A percentile compares a stretch with the other conserved stretches of the same genome.
These are phyloP conservation scores for Amaurobius ferox DNA, from an alignment of 2,888 invertebrate genomes.

Conservation along the genomic window DNA sequence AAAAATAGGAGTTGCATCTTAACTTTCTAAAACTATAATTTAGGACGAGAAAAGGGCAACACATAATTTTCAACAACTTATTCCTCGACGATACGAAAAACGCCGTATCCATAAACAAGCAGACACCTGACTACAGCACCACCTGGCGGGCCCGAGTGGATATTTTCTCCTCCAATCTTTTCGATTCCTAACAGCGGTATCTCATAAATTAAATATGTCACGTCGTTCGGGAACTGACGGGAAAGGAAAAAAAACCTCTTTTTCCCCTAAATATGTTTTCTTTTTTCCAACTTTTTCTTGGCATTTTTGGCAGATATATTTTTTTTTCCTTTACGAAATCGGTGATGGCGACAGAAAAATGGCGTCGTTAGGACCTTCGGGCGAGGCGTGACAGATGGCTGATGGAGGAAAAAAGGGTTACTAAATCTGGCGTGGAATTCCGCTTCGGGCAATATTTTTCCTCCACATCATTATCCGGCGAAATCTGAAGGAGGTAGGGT, in stretches of 20 bases:
- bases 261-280: constrained; percentile 4
- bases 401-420: constrained; percentile 4
- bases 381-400: constrained; percentile 65
- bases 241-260: neutral
- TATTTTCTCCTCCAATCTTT: neutral
- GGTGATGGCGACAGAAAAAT: constrained; percentile 60
- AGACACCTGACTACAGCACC: constrained; percentile 7
- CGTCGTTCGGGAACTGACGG: constrained; percentile 46
- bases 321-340: constrained; percentile 42
- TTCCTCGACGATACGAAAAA: neutral
- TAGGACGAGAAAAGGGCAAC: too few species aligned
- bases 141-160: neutral
- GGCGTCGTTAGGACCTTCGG: constrained; percentile 59
- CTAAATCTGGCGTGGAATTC: neutral
- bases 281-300: neutral
- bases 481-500: too few species aligned
- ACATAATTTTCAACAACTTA: neutral
- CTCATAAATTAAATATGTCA: constrained; percentile 69
- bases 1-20: too few species aligned
- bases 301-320: constrained; percentile 7
- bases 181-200: neutral
- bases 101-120: constrained; percentile 2
- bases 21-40: too few species aligned
- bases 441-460: neutral
- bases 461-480: too few species aligned